Base-by-base conservation (phyloP, 1,140 invertebrate species). In the Adelges cooleyi region DNA sequence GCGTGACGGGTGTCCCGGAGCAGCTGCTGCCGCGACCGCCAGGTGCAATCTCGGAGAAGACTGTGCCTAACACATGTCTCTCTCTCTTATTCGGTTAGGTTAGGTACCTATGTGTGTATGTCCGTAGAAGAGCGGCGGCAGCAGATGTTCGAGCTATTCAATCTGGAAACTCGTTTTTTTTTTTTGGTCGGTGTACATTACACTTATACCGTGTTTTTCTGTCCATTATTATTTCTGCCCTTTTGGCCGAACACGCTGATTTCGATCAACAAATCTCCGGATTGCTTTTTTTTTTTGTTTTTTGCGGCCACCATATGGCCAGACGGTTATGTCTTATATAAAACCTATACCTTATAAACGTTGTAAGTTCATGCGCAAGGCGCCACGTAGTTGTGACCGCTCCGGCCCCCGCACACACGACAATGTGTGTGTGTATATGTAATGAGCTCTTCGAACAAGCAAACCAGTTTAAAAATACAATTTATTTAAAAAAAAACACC, bases 11-110 rank as follows among this genome's bases (percentile, higher is more conserved):
- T 62, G 56, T 62, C 56, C 42, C 27, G 56, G 5, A 46, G 23
- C 38, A 36, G 38, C 56, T 50, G 59, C 66, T 52, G 42, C 29
- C 29, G 50, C 51, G 27, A 20, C 51, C 36, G 66, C 53, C 66
- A 66, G 66, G 52, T 59, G 66, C 27, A 27, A 46, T 46, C 36
- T 42, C 25, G 23, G 52, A 44, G 51, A 38, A 44, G 29, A 46
- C 38, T 20, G 51, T 49, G 40, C 20, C 18, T 6, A 53, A 22
- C 66, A 59, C 66, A 62, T 62, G 56, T 62, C 42, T 22, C 10
- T 6, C 9, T 17, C 18, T n/a, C n/a, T n/a, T n/a, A n/a, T n/a
- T n/a, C n/a, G n/a, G n/a, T n/a, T n/a, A n/a, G n/a, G n/a, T n/a
- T n/a, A n/a, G 18, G 9, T 38, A 52, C 50, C 50, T 29, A 52